These are phyloP conservation scores for Stenodera caucasica DNA, from an alignment of 2,888 invertebrate genomes.

Conservation along the genomic window DNA sequence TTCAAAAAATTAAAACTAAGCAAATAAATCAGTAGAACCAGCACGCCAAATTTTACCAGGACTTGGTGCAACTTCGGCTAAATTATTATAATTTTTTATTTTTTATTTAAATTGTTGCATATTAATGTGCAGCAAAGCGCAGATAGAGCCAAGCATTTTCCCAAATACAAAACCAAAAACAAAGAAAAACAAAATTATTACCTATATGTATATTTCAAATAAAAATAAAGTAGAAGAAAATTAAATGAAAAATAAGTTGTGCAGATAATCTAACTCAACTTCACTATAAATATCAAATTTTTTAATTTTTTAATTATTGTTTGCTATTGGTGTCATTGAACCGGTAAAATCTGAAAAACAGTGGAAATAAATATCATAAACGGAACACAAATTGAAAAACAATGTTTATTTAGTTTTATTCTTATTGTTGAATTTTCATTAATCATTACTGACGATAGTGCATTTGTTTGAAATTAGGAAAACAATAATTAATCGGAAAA, in stretches of 20 bases:
- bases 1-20: conserved; percentile 36
- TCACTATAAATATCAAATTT: conserved; percentile 10
- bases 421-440: too few relatives aligned
- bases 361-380: conserved; percentile 30
- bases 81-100: conserved; percentile 17
- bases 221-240: conserved; percentile 33
- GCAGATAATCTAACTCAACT: conserved; percentile 46
- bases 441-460: too few relatives aligned
- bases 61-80: conserved; percentile 49
- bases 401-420: conserved; percentile 36
- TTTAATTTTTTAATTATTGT: conserved; percentile 45
- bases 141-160: conserved; percentile 48
- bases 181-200: conserved; percentile 33
- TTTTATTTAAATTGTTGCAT: conserved; percentile 14
- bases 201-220: conserved; percentile 11
- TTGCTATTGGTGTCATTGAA: conserved; percentile 55
- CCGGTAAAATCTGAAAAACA: conserved; percentile 56
- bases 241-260: conserved; percentile 35
- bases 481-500: conserved; percentile 35
- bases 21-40: conserved; percentile 55
- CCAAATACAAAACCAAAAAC: conserved; percentile 35
- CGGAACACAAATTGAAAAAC: conserved; percentile 35
- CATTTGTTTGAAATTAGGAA: too few relatives aligned
- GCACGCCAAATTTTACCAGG: conserved; percentile 55
- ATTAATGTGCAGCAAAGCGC: conserved; percentile 42